Evolutionary conservation across 92 coral and sea anemone genomes (phyloP).

Genomic region (Montipora capitata): DNA sequence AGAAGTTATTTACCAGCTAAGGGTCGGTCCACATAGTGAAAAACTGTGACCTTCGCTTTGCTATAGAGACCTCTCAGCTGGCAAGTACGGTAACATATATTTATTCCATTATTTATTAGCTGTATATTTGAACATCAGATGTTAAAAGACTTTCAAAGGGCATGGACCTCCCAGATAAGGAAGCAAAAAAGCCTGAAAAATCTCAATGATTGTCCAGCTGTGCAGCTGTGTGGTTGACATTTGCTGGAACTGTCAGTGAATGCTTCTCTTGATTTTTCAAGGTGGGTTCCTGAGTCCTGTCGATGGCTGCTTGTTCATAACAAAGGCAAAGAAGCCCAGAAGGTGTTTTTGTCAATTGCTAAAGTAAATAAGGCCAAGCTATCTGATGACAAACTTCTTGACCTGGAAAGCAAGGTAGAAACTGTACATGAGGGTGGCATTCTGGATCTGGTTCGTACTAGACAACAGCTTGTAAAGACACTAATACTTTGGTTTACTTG

Average conservation of each 20-base stretch:
- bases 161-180: too few species aligned
- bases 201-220: too few species aligned
- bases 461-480: slow-evolving; percentile 64
- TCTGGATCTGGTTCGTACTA: slow-evolving; percentile 79
- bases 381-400: slow-evolving; percentile 49
- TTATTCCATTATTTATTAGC: too few species aligned
- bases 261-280: neutral
- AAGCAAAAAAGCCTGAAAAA: too few species aligned
- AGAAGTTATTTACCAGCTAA: too few species aligned
- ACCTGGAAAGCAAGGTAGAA: slow-evolving; percentile 14
- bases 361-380: slow-evolving; percentile 67
- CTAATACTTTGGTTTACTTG: slow-evolving; percentile 85
- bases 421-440: slow-evolving; percentile 74
- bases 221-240: neutral
- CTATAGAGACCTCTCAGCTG: too few species aligned
- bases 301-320: slow-evolving; percentile 88
- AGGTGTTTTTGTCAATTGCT: slow-evolving; percentile 75
- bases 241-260: neutral
- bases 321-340: slow-evolving; percentile 70
- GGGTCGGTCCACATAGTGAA: too few species aligned
- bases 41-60: too few species aligned
- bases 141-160: too few species aligned
- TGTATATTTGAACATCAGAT: too few species aligned
- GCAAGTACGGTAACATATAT: too few species aligned
- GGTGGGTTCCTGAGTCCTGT: slow-evolving; percentile 94